phyloP scores from a whole-genome alignment of 2,888 invertebrate species.

The Drosophila maculinotata region DNA sequence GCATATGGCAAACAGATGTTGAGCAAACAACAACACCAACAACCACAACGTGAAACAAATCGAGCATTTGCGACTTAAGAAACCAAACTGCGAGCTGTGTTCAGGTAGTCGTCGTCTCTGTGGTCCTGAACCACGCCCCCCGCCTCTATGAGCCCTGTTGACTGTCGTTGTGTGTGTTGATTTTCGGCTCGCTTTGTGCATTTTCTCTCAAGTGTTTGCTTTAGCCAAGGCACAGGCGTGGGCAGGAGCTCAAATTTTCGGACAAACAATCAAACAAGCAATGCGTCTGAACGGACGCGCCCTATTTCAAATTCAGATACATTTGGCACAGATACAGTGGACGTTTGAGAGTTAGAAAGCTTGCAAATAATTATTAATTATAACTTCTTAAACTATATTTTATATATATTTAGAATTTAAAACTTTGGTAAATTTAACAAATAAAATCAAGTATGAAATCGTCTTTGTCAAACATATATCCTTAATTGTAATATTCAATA shows the following conservation, averaged over 20 bases:
- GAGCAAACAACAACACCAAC: slow-evolving; percentile 54
- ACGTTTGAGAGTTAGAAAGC: no score
- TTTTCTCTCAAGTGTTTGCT: slow-evolving; percentile 24
- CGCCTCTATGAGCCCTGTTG: slow-evolving; percentile 1
- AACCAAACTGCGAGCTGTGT: slow-evolving; percentile 26
- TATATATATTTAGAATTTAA: no score
- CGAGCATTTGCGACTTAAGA: slow-evolving; percentile 17
- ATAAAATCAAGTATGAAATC: no score
- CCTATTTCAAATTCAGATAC: slow-evolving; percentile 5
- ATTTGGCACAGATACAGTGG: slow-evolving; percentile 7
- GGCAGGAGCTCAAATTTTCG: slow-evolving; percentile 3
- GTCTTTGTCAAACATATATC: no score
- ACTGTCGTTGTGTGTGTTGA: slow-evolving; percentile 29
- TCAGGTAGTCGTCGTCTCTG: slow-evolving; percentile 41
- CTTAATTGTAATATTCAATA: no score
- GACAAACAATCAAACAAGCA: neutral
- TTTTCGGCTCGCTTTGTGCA: slow-evolving; percentile 25
- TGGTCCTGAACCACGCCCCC: slow-evolving; percentile 37
- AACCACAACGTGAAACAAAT: slow-evolving; percentile 13
- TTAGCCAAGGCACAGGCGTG: slow-evolving; percentile 15
- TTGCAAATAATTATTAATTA: no score
- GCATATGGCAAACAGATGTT: slow-evolving; percentile 78
- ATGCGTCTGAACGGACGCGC: neutral
- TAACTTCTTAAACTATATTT: no score
- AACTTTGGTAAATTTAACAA: no score